Conservation (phyloP, 2,797 vertebrate genomes). For the Atherinosoma microstoma region DNA sequence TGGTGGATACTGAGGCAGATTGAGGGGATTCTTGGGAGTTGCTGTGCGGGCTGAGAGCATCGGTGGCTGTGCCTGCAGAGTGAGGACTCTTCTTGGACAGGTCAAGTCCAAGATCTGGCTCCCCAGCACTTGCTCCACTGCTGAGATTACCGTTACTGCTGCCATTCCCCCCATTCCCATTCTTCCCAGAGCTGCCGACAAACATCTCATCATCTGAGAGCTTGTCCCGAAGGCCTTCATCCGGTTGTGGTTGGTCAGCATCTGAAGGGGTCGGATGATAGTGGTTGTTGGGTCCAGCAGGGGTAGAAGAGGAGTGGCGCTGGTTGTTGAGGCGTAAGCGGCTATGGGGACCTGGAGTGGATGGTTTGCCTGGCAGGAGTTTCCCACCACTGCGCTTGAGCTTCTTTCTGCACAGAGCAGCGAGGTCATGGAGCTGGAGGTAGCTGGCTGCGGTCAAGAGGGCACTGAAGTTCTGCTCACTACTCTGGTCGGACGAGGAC, state of each 20-base stretch:
- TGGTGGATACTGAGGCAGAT: constrained; percentile 90
- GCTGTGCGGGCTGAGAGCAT: constrained; percentile 90
- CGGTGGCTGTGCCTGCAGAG: constrained; percentile 85
- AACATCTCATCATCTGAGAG: constrained; percentile 92
- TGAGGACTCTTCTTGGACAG: constrained; percentile 94
- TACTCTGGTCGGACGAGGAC: constrained; percentile 89
- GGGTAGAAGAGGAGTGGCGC: constrained; percentile 87
- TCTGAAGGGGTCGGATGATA: constrained; percentile 81
- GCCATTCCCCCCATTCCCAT: constrained; percentile 75
- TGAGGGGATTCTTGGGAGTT: constrained; percentile 91
- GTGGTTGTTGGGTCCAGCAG: constrained; percentile 85
- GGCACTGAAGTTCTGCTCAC: constrained; percentile 92
- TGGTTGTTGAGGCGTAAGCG: constrained; percentile 88
- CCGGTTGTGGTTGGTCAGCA: constrained; percentile 77
- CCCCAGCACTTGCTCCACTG: constrained; percentile 82
- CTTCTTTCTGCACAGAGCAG: constrained; percentile 95
- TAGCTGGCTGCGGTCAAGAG: constrained; percentile 98
- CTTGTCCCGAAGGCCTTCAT: constrained; percentile 85
- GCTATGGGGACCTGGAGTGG: constrained; percentile 78
- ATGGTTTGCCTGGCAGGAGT: constrained; percentile 87
- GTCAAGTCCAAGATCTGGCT: constrained; percentile 91
- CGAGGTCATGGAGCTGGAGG: constrained; percentile 98
- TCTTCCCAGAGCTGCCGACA: constrained; percentile 85
- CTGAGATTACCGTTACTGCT: constrained; percentile 86
- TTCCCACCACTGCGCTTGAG: constrained; percentile 90